Base-by-base conservation (phyloP, 2,888 invertebrate genomes). In the Neoaliturus tenellus region DNA sequence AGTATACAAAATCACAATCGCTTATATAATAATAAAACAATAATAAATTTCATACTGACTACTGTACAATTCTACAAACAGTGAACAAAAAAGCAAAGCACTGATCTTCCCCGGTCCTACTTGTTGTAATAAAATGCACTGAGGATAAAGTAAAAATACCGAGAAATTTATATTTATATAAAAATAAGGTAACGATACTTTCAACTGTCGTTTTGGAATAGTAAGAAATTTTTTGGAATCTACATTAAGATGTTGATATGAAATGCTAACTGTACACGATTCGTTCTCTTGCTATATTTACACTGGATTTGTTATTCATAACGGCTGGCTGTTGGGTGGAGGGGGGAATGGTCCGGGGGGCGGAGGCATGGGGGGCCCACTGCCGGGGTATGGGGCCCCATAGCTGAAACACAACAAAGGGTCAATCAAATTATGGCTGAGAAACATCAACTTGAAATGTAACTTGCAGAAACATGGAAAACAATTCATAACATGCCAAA, bases 1-100 rank as follows among this genome's bases (percentile, higher is more conserved):
- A 55, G 35, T 73, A 73, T 82, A 82, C 82, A 82, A 82, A 82
- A 82, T 82, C 82, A 82, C 82, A 82, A 73, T 82, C 82, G 71
- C 71, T 73, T 78, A 44, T 44, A 44, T 44, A 33, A 51, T 44
- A 33, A 51, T 55, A 78, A 78, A 55, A 78, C 48, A 78, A 51
- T 55, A 33, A 55, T 44, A 20, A 55, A 33, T 78, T 78, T 78
- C 20, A 55, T 48, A 20, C n/a, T 10, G 55, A 25, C 31, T 78
- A 33, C 78, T 78, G 55, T 78, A 55, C 78, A 55, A 51, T 55
- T 33, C 35, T 55, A 28, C 55, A 51, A 20, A 25, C 33, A 55
- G 73, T 28, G 28, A 39, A 75, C 71, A 39, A 35, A 39, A 35
- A 71, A 41, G 73, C 73, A 75, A 75, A 75, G 73, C 73, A 25